Base-by-base conservation (phyloP, 2,888 invertebrate genomes). In the Sepiola atlantica region DNA sequence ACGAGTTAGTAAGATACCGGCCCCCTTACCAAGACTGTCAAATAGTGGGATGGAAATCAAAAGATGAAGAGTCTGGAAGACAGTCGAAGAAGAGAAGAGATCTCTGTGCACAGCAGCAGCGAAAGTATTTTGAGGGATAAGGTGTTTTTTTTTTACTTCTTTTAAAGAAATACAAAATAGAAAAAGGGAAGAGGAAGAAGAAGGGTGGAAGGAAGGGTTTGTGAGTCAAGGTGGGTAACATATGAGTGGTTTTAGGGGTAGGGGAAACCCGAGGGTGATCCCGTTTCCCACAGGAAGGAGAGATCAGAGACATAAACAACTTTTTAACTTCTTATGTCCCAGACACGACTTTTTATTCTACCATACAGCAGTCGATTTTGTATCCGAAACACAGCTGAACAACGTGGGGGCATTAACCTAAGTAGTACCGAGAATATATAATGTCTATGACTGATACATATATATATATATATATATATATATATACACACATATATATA, bases 211-310 rank as follows among this genome's bases (percentile, higher is more conserved):
- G 4, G 45, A 45, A 45, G 45, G 45, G 77, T n/a, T 32, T n/a
- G 77, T n/a, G 77, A 77, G 14, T n/a, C 77, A 77, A 77, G 77
- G 77, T 77, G 77, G 77, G 92, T 54, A 45, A 35, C 92, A 92
- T 21, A 92, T 18, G 45, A 45, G 16, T 18, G 55, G 54, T n/a
- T n/a, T n/a, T 16, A 20, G 28, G 12, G 14, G 28, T 20, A 2
- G 54, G n/a, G 55, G 0, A 6, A 16, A 16, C n/a, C 14, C 20
- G 21, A 8, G 35, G 92, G 28, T 20, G 55, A 92, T 55, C 92
- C 45, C 45, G 45, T 55, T 92, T 55, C 54, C n/a, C 55, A n/a
- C 28, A 92, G 54, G n/a, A 92, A 55, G 45, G 54, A 28, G 21
- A 24, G 92, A 55, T 54, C 28, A 55, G 55, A 45, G 55, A 45